These are phyloP conservation scores for Gastrophysa polygoni DNA, from an alignment of 2,888 invertebrate species.

Conservation along the genomic window DNA sequence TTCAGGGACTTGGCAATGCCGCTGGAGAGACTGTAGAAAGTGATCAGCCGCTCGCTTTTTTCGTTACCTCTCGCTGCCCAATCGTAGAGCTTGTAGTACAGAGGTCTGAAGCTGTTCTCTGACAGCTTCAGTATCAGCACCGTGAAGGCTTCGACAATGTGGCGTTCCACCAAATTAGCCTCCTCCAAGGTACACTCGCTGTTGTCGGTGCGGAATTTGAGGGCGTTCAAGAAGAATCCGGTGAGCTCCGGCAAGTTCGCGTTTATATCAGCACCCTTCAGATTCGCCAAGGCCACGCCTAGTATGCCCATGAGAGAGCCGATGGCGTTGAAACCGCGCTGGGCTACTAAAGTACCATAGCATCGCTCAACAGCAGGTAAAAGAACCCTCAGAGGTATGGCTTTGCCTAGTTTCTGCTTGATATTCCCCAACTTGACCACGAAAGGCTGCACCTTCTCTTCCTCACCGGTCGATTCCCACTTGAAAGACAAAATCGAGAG, in stretches of 20 bases:
- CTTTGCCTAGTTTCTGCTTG: constrained; percentile 70
- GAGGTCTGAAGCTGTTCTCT: constrained; percentile 85
- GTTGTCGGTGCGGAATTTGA: constrained; percentile 72
- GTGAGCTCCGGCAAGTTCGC: constrained; percentile 72
- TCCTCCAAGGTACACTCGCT: constrained; percentile 55
- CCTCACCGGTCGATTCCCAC: constrained; percentile 32
- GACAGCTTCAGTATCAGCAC: constrained; percentile 85
- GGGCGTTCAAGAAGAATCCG: constrained; percentile 73
- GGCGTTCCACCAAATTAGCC: constrained; percentile 71
- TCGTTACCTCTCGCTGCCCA: constrained; percentile 77
- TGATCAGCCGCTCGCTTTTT: constrained; percentile 72
- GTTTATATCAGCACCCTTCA: constrained; percentile 67
- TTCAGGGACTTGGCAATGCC: constrained; percentile 82
- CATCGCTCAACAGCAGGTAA: constrained; percentile 75
- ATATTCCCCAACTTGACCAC: constrained; percentile 66
- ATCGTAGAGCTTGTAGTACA: constrained; percentile 85
- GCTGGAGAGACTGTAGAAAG: constrained; percentile 82
- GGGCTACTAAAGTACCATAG: constrained; percentile 67
- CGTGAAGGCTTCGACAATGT: constrained; percentile 78
- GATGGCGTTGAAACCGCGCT: constrained; percentile 66
- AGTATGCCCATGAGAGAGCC: constrained; percentile 77
- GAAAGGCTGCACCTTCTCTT: constrained; percentile 58
- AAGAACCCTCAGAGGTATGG: constrained; percentile 75
- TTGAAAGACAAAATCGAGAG: constrained; percentile 62
- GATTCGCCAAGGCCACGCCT: constrained; percentile 71